Evolutionary conservation across 2,797 vertebrate genomes (phyloP), one percentile per base, ranked within the genome.

Genomic region (Gymnoscopelus microlampas): DNA sequence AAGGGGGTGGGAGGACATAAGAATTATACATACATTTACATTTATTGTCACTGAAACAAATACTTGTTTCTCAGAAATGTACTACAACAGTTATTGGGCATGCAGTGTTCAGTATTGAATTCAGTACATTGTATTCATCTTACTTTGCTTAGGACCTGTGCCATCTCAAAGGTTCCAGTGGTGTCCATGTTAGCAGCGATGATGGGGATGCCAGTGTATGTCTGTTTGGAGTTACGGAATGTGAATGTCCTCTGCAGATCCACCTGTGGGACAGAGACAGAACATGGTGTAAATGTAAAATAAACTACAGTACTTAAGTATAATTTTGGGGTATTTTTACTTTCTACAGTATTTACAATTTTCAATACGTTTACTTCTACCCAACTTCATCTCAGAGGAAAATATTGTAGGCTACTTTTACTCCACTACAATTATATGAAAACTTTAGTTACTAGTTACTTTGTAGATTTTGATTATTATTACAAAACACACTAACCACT

Each of bases 171-270:
- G 0, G 98, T 99, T 26, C 98, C 98, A 26, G 98, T 98, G 4
- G 98, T 98, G 91, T 99, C 98, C 98, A 99, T 99, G 91, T 99
- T 99, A 73, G 98, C 97, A 35, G 97, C 97, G 14, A 99, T 98
- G 82, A 99, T 92, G 57, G 98, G 98, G 86, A 99, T 95, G 66
- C 98, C 98, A 0, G 92, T 96, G 92, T 98, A 99, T 0, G 96
- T 98, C 86, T 98, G 95, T 81, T 97, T 98, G 59, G 98, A 99
- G 92, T 99, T 99, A 39, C 97, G 96, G 95, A 99, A 99, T 79
- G 95, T 97, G 85, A 97, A 98, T 58, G 93, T 98, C 60, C 97
- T 94, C 47, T 92, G 94, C 49, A 99, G 96, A 88, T 98, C 96
- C 2, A 99, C 98, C 98, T 99, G 76, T 74, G 47, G 32, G 0